phyloP scores from a whole-genome alignment of 2,888 invertebrate genomes.

The Agriopis aurantiaria region DNA sequence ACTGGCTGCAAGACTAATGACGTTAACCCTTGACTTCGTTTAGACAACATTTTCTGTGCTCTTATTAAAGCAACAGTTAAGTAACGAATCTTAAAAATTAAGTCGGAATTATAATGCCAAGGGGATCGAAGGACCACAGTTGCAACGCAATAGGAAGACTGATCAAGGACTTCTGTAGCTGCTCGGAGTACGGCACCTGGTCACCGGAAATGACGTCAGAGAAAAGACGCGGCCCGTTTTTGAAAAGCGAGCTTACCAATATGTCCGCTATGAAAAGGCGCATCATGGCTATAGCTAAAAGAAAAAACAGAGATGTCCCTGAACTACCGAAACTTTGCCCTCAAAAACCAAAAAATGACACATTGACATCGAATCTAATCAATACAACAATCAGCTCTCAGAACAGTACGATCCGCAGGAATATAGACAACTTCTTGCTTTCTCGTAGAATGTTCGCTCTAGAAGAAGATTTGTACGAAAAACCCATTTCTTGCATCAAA shows the following conservation, averaged over 20 bases:
- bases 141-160: slow-evolving; percentile 80
- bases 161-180: slow-evolving; percentile 82
- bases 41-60: slow-evolving; percentile 74
- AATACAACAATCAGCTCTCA: slow-evolving; percentile 77
- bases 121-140: slow-evolving; percentile 68
- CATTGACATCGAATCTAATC: slow-evolving; percentile 73
- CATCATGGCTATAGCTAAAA: slow-evolving; percentile 76
- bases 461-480: slow-evolving; percentile 80
- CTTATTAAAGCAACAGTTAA: slow-evolving; percentile 76
- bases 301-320: slow-evolving; percentile 67
- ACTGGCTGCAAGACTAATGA: slow-evolving; percentile 38
- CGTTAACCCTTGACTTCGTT: slow-evolving; percentile 57
- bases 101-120: slow-evolving; percentile 69
- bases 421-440: slow-evolving; percentile 76
- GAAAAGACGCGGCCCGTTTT: slow-evolving; percentile 71
- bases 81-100: slow-evolving; percentile 59
- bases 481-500: slow-evolving; percentile 71
- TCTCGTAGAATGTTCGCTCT: slow-evolving; percentile 75
- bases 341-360: slow-evolving; percentile 62
- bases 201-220: slow-evolving; percentile 82
- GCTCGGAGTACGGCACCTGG: slow-evolving; percentile 83
- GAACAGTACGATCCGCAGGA: slow-evolving; percentile 72
- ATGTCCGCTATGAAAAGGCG: slow-evolving; percentile 80
- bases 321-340: slow-evolving; percentile 66
- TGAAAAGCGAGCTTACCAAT: slow-evolving; percentile 80